Base-by-base conservation (phyloP, 2,113 vertebrate species). In the Ploceus nigricollis region DNA sequence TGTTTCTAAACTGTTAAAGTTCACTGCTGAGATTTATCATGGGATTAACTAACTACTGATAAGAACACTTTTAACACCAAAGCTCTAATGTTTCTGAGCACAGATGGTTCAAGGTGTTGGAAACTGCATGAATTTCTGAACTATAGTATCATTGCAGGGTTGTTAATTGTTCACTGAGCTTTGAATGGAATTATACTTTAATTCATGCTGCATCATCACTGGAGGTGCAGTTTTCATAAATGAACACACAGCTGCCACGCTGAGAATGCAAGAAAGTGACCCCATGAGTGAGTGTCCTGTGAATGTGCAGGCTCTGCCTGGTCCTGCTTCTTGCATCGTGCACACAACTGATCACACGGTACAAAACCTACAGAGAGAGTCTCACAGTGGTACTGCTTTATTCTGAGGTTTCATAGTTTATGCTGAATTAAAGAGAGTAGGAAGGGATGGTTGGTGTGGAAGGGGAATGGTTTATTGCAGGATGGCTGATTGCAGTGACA, bases 1-100 rank as follows among this genome's bases (percentile, higher is more conserved):
- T 80, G 42, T 73, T 94, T 60, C 57, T 72, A 48, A 45, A 73
- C 35, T 57, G 28, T 93, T 84, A 83, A 83, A 89, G 4, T 89
- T 97, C 72, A 45, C 45, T 85, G 71, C 24, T 96, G 75, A 80
- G 78, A 94, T 95, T 95, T 95, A 84, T 87, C 89, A 91, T 53
- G 90, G 89, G 39, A 88, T 70, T 95, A 95, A 90, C 76, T 80
- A 82, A 84, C 92, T 92, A 69, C 77, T 90, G 44, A 51, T 94
- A 92, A 89, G 86, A 94, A 56, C 53, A 13, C 31, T 90, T 96
- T 88, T 94, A 82, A 79, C 77, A 88, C 14, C 50, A 88, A 39
- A 91, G 65, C 39, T 81, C 90, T 82, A 89, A 84, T 15, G 15
- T 90, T 94, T 73, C 94, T 94, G 69, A 88, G 66, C 45, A 77